phyloP scores from a whole-genome alignment of 2,113 vertebrate genomes.

The Symphodus melops region DNA sequence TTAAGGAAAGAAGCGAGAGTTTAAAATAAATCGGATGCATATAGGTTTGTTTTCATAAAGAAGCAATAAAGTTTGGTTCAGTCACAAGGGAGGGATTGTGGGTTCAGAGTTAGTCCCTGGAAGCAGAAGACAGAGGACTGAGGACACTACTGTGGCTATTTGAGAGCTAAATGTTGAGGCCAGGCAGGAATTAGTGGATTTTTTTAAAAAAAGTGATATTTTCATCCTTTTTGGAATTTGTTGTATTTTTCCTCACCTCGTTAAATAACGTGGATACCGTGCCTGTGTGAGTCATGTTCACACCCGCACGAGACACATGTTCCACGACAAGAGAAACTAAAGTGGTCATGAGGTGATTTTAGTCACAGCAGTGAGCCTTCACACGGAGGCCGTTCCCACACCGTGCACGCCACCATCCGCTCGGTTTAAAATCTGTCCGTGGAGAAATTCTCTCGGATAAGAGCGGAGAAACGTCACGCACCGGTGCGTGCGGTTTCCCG shows the following conservation, averaged over 20 bases:
- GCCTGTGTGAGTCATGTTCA: constrained; percentile 37
- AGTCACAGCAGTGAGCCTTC: constrained; percentile 97
- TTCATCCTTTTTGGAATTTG: constrained; percentile 5
- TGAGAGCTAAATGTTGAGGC: not conserved
- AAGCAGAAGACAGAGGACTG: constrained; percentile 78
- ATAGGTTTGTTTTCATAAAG: constrained; percentile 50
- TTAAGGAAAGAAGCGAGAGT: constrained; percentile 35
- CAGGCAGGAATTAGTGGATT: not conserved
- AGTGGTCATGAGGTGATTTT: constrained; percentile 82
- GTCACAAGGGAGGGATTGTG: constrained; percentile 60
- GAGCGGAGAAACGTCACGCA: not conserved
- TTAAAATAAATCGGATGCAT: constrained; percentile 43
- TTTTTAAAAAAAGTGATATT: not conserved
- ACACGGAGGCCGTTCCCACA: constrained; percentile 76
- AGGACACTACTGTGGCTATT: constrained; percentile 86
- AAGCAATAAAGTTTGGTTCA: constrained; percentile 63
- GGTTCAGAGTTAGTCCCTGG: constrained; percentile 45
- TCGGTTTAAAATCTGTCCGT: constrained; percentile 19
- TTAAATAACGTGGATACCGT: constrained; percentile 8
- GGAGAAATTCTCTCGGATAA: constrained; percentile 1
- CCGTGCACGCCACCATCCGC: constrained; percentile 68
- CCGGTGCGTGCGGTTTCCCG: constrained; percentile 11
- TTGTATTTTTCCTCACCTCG: constrained; percentile 24
- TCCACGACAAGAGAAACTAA: constrained; percentile 77
- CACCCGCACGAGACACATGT: constrained; percentile 40